A percentile compares a stretch with the other conserved stretches of the same genome.
phyloP scores from a whole-genome alignment of 1,140 invertebrate species.

The Drosophila guanche region DNA sequence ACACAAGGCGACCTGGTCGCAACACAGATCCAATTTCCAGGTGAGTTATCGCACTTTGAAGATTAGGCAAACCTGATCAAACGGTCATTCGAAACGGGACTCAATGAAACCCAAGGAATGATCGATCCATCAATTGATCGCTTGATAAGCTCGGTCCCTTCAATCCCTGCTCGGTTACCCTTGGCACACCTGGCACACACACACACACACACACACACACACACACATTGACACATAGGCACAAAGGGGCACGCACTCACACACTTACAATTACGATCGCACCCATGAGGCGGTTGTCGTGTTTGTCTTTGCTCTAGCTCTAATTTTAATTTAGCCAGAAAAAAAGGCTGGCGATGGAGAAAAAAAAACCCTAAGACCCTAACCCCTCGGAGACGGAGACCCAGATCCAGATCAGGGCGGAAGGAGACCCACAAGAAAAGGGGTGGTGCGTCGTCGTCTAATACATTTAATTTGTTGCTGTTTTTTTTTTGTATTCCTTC shows the following conservation, averaged over 20 bases:
- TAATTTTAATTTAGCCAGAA: constrained; percentile 75
- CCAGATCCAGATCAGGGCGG: constrained; percentile 33
- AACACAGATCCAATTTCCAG: constrained; percentile 36
- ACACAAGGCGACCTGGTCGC: constrained; percentile 61
- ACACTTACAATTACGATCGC: constrained; percentile 56
- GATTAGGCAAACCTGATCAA: neutral
- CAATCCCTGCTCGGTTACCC: constrained; percentile 11
- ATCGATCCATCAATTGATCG: constrained; percentile 28
- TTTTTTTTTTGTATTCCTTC: constrained; percentile 35
- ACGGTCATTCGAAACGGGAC: constrained; percentile 20
- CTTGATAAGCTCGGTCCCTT: constrained; percentile 40
- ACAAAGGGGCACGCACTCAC: constrained; percentile 11
- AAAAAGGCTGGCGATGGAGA: constrained; percentile 1
- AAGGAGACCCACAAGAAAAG: constrained; percentile 59
- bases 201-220: constrained; percentile 21
- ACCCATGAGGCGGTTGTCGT: constrained; percentile 50
- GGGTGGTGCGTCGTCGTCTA: constrained; percentile 67
- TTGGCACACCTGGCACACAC: constrained; percentile 57
- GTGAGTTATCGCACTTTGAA: constrained; percentile 14
- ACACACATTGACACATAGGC: neutral
- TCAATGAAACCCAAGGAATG: constrained; percentile 5
- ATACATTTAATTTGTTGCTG: constrained; percentile 81
- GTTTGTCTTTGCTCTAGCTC: constrained; percentile 76
- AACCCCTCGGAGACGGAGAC: constrained; percentile 36
- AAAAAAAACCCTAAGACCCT: constrained; percentile 39